Evolutionary conservation across 2,797 vertebrate genomes (phyloP), one percentile per base, ranked within the genome.

Genomic region (Hephaestus fuliginosus): DNA sequence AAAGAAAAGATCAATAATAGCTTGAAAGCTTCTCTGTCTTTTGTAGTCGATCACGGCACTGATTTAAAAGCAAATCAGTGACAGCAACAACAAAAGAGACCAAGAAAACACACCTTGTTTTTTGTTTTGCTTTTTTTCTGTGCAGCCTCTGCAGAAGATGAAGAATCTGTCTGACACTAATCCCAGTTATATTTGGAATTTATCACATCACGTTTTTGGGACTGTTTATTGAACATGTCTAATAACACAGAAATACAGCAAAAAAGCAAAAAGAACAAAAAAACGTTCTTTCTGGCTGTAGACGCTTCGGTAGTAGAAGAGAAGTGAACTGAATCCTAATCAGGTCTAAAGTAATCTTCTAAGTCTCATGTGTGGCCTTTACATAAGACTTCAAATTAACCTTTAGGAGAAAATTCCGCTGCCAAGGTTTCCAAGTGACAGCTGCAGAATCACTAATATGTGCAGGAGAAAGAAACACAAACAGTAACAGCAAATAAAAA

Each of bases 1-100:
- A 70, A 39, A 66, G 57, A 62, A 66, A 62, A 79, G 74, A 90
- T 89, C 86, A 87, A 88, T 87, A 86, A 39, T 44, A 46, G 68
- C 71, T 61, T 82, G 66, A 89, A 88, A 81, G 87, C 85, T 76
- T 84, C 76, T 82, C 75, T 74, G 67, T 87, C 80, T 82, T 84
- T 68, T 79, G 78, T 61, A 36, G 61, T 89, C 85, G 14, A 30
- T 87, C 71, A 41, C 7, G 7, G 63, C 30, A 72, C 71, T 63
- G 71, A 72, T 82, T 87, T 74, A 67, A 86, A 77, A 76, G 63
- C 1, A 6, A 60, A 68, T 61, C 77, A 44, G 63, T 77, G 77
- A 72, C 68, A 78, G 72, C 39, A 25, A 25, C 76, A 73, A 52
- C 69, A 49, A 73, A 52, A 71, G 46, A 71, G 49, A 74, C 30